Conservation (phyloP, 2,113 vertebrate species). For the Chascanopsetta lugubris region DNA sequence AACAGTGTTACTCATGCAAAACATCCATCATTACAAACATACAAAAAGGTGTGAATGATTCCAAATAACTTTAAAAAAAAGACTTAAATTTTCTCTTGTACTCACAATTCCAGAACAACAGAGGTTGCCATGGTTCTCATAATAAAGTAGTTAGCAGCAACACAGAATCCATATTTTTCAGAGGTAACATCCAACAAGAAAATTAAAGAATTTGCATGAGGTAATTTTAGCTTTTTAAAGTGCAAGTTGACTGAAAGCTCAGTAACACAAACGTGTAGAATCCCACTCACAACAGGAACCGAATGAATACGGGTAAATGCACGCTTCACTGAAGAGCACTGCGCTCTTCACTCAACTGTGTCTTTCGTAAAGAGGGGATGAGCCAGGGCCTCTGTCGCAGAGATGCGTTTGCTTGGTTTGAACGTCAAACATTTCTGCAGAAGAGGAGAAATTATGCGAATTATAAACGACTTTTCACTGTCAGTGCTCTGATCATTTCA, state of each 20-base stretch:
- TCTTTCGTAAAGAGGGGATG: slow-evolving; percentile 73
- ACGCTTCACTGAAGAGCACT: not conserved
- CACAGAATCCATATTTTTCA: slow-evolving; percentile 11
- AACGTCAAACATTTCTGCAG: slow-evolving; percentile 78
- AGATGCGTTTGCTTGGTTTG: slow-evolving; percentile 73
- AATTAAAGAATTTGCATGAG: not conserved
- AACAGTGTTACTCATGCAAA: too few species aligned
- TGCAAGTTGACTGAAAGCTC: not conserved
- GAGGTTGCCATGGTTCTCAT: slow-evolving; percentile 7
- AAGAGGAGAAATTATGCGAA: slow-evolving; percentile 11
- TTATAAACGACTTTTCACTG: not conserved
- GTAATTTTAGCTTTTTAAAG: not conserved
- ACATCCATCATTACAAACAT: slow-evolving; percentile 49
- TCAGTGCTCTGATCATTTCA: not conserved
- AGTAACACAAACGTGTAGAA: not conserved
- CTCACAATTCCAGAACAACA: slow-evolving; percentile 7
- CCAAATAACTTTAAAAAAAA: slow-evolving; percentile 34
- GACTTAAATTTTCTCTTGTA: not conserved
- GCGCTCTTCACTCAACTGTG: slow-evolving; percentile 19
- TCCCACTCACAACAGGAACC: not conserved
- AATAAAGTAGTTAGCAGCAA: slow-evolving; percentile 13
- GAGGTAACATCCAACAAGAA: slow-evolving; percentile 15
- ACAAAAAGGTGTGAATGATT: slow-evolving; percentile 58
- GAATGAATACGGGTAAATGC: not conserved
- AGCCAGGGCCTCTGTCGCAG: slow-evolving; percentile 74